A percentile compares a stretch with the other conserved stretches of the same genome.
These are phyloP conservation scores for Acrocephalus kingi DNA, from an alignment of 2,113 vertebrate species.

Conservation along the genomic window DNA sequence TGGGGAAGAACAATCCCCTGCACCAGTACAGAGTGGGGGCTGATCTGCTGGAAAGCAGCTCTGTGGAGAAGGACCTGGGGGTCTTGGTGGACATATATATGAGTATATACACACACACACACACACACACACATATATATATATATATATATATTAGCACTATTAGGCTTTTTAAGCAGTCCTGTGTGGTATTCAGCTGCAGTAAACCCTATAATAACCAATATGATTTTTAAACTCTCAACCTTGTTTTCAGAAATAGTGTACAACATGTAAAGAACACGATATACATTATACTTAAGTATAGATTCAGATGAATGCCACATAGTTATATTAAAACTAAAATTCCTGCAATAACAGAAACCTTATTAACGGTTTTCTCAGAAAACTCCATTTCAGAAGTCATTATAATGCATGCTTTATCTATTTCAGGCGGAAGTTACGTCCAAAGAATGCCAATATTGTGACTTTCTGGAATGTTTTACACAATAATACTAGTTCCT, in stretches of 20 bases:
- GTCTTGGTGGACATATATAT: background rate
- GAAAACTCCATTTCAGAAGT: background rate
- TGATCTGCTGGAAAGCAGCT: background rate
- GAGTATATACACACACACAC: background rate
- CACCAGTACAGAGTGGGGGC: accelerated
- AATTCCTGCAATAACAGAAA: background rate
- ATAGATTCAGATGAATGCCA: background rate
- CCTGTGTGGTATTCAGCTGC: background rate
- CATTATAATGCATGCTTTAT: background rate
- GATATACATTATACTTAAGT: background rate
- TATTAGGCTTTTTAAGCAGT: background rate
- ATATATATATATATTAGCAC: background rate
- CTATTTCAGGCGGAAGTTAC: background rate
- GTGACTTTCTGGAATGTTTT: background rate
- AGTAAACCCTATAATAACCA: background rate
- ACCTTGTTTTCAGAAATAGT: background rate
- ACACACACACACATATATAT: no score
- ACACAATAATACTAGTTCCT: background rate
- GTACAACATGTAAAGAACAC: background rate
- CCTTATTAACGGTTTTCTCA: background rate
- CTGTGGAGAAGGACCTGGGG: no score
- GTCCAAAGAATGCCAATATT: background rate
- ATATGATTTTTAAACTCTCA: background rate
- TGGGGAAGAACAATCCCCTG: accelerated
- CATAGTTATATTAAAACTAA: background rate